Evolutionary conservation across 2,113 vertebrate genomes (phyloP), one percentile per base, ranked within the genome.

Genomic region (Neolamprologus variostigma): DNA sequence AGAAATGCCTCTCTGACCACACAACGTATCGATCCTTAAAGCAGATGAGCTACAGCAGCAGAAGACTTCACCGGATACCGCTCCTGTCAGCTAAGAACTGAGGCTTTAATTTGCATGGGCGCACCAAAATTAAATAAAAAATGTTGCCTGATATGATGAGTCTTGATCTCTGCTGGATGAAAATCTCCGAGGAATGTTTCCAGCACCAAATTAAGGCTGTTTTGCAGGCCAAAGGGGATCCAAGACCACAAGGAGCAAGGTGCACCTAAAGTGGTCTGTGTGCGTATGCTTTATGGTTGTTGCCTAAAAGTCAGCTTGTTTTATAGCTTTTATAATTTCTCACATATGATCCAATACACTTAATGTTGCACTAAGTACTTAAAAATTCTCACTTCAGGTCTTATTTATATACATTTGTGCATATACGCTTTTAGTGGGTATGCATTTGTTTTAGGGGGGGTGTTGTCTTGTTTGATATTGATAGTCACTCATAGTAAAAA

Each of bases 391-490:
- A 47, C 40, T 47, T 47, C 68, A 76, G 8, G 14, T 45, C 37
- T 26, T 73, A 45, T 26, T 23, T 76, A 23, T 73, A 73, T 45
- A 4, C 13, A 73, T 17, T 10, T 73, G 13, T 11, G 40, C 8
- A 45, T 23, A 26, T 45, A 16, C 1, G 1, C 13, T 73, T 73
- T 45, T 45, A 26, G 37, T 42, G 8, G n/a, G n/a, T 45, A 17
- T 26, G 21, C 4, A 23, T 71, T 42, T 71, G 35, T 9, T 40
- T 23, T 21, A 9, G 33, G 8, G 35, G 9, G 4, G 7, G 8
- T 0, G 0, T 0, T 14, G 14, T 42, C 8, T 73, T 73, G 37
- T 42, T 73, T 71, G 59, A 19, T 33, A 63, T 19, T 33, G 59
- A 63, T 63, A 35, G 17, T 66, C 61, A n/a, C 61, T 66, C 31